A percentile compares a stretch with the other conserved stretches of the same genome.
These are phyloP conservation scores for Cheilosia urbana DNA, from an alignment of 2,888 invertebrate species.

Conservation along the genomic window DNA sequence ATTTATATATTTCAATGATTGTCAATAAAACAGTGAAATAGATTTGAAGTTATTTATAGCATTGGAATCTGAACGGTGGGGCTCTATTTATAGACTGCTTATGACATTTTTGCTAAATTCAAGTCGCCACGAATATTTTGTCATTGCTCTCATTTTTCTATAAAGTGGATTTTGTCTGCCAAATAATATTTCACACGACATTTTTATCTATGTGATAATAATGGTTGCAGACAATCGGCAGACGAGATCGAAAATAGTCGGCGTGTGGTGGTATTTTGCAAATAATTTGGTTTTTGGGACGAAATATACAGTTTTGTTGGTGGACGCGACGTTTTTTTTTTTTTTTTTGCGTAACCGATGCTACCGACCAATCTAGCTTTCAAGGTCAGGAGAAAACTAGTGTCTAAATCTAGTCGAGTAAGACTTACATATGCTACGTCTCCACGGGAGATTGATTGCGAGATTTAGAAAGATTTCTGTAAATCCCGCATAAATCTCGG, in stretches of 20 bases:
- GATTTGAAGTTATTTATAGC: conserved; percentile 25
- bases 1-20: conserved; percentile 18
- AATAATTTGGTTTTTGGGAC: too few species aligned
- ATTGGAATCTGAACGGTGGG: neutral
- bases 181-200: neutral
- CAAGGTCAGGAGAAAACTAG: too few species aligned
- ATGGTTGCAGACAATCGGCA: conserved; percentile 25
- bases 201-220: conserved; percentile 17
- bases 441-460: too few species aligned
- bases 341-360: too few species aligned
- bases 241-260: conserved; percentile 10
- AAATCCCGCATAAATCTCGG: too few species aligned
- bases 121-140: conserved; percentile 14
- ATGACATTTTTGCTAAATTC: neutral
- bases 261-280: too few species aligned
- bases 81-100: conserved; percentile 6
- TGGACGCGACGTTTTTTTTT: too few species aligned
- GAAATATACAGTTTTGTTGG: too few species aligned
- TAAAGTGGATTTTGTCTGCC: conserved; percentile 1
- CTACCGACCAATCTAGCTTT: too few species aligned
- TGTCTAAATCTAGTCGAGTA: too few species aligned
- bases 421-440: too few species aligned
- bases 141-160: conserved; percentile 17
- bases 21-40: conserved; percentile 29
- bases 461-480: too few species aligned